phyloP scores from a whole-genome alignment of 2,888 invertebrate species.

The Hoplodrina ambigua region DNA sequence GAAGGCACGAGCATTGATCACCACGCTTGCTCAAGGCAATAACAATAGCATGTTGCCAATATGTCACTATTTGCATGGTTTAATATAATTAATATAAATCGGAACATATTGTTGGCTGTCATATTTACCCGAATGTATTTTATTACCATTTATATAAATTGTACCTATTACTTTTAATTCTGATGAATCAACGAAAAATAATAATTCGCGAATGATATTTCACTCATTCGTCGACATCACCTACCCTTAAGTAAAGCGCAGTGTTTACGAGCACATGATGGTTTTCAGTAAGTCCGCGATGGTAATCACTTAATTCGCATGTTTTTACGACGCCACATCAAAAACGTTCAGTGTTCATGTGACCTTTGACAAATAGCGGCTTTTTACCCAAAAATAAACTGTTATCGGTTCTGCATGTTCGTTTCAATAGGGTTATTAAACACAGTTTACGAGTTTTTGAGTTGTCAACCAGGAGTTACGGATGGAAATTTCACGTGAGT shows the following conservation, averaged over 20 bases:
- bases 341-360: constrained; percentile 48
- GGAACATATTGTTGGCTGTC: no score
- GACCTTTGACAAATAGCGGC: constrained; percentile 60
- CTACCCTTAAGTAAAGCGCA: constrained; percentile 62
- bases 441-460: constrained; percentile 41
- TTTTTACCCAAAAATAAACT: constrained; percentile 47
- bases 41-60: no score
- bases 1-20: no score
- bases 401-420: constrained; percentile 26
- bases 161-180: no score
- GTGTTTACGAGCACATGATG: constrained; percentile 68
- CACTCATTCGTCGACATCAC: background rate
- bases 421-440: constrained; percentile 48
- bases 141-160: no score
- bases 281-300: constrained; percentile 68
- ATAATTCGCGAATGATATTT: background rate
- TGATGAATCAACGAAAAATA: no score
- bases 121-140: no score
- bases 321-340: constrained; percentile 68
- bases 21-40: no score
- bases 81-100: no score
- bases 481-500: constrained; percentile 1
- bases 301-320: constrained; percentile 73
- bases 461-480: constrained; percentile 23
- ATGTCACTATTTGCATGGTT: no score